Percentiles rank a stretch among this genome's conserved stretches.
Evolutionary conservation across 2,797 vertebrate genomes (phyloP).

Genomic region (Neoniphon sammara): DNA sequence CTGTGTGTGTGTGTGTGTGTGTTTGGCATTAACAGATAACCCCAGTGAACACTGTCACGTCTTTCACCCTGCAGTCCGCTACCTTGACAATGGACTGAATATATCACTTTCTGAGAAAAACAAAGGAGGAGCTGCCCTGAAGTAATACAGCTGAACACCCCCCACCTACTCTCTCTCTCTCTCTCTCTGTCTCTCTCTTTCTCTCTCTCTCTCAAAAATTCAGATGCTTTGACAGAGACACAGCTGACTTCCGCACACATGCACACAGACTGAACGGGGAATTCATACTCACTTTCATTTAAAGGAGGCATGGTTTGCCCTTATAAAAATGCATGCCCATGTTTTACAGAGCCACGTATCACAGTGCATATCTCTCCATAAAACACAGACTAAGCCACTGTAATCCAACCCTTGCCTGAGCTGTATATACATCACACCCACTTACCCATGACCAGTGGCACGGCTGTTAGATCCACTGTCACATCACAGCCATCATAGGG

Average conservation of each 20-base stretch:
- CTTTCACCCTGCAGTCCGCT: slow-evolving; percentile 36
- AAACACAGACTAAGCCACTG: slow-evolving; percentile 22
- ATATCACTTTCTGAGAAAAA: slow-evolving; percentile 31
- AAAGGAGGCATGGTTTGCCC: slow-evolving; percentile 24
- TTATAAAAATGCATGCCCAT: slow-evolving; percentile 35
- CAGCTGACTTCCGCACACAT: slow-evolving; percentile 51
- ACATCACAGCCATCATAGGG: slow-evolving; percentile 23
- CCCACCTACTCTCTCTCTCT: background rate
- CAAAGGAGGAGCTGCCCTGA: slow-evolving; percentile 29
- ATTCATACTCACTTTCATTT: slow-evolving; percentile 54
- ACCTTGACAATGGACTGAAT: slow-evolving; percentile 33
- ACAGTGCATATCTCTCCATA: slow-evolving; percentile 35
- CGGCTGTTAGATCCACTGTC: slow-evolving; percentile 36
- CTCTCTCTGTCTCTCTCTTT: slow-evolving; percentile 23
- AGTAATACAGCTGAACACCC: slow-evolving; percentile 11
- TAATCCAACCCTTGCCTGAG: slow-evolving; percentile 35
- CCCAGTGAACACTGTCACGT: slow-evolving; percentile 5
- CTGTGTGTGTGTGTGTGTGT: background rate
- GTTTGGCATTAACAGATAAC: slow-evolving; percentile 38
- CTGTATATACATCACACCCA: slow-evolving; percentile 25
- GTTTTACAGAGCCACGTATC: slow-evolving; percentile 53
- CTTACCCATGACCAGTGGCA: slow-evolving; percentile 18
- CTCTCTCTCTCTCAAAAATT: background rate
- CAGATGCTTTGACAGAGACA: slow-evolving; percentile 12
- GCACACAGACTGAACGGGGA: slow-evolving; percentile 37